Percentiles rank a stretch among this genome's conserved stretches.
These are phyloP conservation scores for Picathartes gymnocephalus DNA, from an alignment of 2,113 vertebrate species.

Conservation along the genomic window DNA sequence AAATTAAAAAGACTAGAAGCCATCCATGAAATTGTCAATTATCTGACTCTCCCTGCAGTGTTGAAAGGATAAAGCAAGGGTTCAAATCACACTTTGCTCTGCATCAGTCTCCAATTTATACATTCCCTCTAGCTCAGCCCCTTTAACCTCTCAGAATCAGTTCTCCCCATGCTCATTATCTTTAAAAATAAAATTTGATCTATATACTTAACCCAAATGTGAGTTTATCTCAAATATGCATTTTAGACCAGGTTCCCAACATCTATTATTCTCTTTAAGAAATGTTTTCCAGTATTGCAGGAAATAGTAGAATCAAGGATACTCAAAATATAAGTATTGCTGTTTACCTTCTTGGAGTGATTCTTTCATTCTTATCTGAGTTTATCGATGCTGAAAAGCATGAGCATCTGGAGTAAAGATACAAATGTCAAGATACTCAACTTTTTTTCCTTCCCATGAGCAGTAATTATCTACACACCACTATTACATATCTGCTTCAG, in stretches of 20 bases:
- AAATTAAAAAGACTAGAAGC: constrained; percentile 38
- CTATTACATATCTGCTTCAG: not conserved
- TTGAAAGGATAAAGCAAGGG: not conserved
- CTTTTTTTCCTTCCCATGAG: not conserved
- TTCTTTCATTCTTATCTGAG: not conserved
- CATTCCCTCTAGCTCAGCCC: not conserved
- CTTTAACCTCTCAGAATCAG: not conserved
- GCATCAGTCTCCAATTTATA: not conserved
- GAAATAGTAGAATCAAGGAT: not conserved
- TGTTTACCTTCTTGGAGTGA: not conserved
- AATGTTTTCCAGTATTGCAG: not conserved
- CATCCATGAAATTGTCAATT: constrained; percentile 62
- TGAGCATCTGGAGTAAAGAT: not conserved
- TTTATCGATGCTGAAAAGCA: not conserved
- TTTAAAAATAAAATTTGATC: not conserved
- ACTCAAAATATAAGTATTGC: not conserved
- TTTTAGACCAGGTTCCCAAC: not conserved
- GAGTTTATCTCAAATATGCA: not conserved
- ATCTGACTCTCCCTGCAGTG: not conserved
- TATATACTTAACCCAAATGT: not conserved
- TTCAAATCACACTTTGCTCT: not conserved
- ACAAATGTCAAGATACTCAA: not conserved
- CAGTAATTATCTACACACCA: not conserved
- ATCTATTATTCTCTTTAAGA: not conserved
- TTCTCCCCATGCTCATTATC: not conserved